Evolutionary conservation across 2,113 vertebrate genomes (phyloP).

Genomic region (Procapra przewalskii): DNA sequence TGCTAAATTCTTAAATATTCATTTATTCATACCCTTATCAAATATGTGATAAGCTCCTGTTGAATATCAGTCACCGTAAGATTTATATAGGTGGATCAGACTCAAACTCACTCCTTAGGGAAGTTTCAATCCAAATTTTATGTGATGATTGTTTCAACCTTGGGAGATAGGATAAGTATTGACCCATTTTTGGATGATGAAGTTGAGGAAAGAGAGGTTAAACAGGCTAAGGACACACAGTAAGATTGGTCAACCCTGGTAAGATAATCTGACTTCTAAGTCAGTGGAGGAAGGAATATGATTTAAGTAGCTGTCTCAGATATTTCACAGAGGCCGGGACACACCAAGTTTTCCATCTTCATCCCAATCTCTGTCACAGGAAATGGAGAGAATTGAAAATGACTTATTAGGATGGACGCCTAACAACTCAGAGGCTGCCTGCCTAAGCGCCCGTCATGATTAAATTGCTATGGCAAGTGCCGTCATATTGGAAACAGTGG

Average conservation of each 20-base stretch:
- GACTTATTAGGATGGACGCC: neutral
- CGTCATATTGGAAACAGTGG: neutral
- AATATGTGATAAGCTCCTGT: neutral
- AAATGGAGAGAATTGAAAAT: neutral
- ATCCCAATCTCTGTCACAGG: neutral
- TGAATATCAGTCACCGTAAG: neutral
- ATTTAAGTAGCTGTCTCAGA: neutral
- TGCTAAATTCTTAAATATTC: neutral
- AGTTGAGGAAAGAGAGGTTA: neutral
- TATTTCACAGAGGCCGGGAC: neutral
- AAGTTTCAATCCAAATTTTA: neutral
- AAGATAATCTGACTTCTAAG: neutral
- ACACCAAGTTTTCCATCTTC: neutral
- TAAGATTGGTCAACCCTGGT: neutral
- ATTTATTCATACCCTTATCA: neutral
- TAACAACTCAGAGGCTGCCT: neutral
- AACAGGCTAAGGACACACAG: neutral
- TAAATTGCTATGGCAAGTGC: neutral
- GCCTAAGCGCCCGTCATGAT: neutral
- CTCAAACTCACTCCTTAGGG: neutral
- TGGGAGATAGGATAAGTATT: neutral
- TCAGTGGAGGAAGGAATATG: neutral
- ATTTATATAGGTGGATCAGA: neutral
- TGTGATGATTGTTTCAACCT: neutral
- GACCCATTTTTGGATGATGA: neutral